Base-by-base conservation (phyloP, 30 jellyfish, hydroid and myxozoan species). In the Turritopsis rubra region DNA sequence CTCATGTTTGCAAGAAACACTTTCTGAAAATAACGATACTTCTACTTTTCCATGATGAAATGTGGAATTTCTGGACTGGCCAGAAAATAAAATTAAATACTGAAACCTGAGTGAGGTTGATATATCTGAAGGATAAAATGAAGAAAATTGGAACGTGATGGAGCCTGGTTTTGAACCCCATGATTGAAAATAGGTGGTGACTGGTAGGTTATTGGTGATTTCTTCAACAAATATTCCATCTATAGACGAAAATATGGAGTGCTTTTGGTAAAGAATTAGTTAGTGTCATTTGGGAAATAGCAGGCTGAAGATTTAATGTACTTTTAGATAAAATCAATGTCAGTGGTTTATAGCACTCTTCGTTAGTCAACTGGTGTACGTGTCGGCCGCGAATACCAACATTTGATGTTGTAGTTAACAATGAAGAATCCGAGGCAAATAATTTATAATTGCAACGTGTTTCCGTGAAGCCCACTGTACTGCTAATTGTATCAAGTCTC, bases 381-480 rank as follows among this genome's bases (percentile, higher is more conserved):
- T 68, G 77, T 23, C 77, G 77, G 19, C 77, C 77, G 16, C 22
- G 77, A 9, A 23, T 68, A 68, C 77, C 77, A 0, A 68, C 30
- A 27, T 68, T 68, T 19, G 77, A 68, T 68, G 77, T 68, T 23
- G 77, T n/a, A n/a, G 77, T n/a, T 27, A 68, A 68, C 9, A n/a
- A n/a, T 68, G 1, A n/a, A n/a, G 77, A 68, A 23, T 16, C 9
- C 9, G 22, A 8, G 4, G 22, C 77, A 68, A 68, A 68, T 68
- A 9, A 9, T 68, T 27, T 68, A 22, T 68, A 68, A 27, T 68
- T 68, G 19, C 77, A 68, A 68, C 9, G 19, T 27, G 31, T 27
- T 68, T 68, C 77, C 9, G 77, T 68, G 19, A n/a, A 68, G 28
- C 77, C 77, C 9, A 27, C 30, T n/a, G 16, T 23, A 23, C 31